phyloP scores from a whole-genome alignment of 2,888 invertebrate species.

The Saturnia pavonia region DNA sequence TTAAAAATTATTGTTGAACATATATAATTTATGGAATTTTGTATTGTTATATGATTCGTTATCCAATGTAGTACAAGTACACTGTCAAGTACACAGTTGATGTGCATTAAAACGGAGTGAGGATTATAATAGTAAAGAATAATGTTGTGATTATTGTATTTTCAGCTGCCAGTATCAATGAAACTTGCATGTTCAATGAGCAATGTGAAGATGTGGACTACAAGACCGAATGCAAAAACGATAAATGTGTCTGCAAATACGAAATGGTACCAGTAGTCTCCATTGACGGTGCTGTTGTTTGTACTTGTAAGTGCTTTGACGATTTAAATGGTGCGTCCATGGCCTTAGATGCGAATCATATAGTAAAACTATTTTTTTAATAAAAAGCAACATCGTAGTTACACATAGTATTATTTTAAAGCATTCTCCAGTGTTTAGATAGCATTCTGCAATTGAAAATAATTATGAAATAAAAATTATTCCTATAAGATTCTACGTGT shows the following conservation, averaged over 20 bases:
- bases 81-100: no score
- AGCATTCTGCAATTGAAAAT: neutral
- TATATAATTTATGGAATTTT: neutral
- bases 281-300: constrained; percentile 87
- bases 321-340: neutral
- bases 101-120: neutral
- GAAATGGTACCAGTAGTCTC: constrained; percentile 87
- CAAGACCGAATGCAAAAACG: constrained; percentile 91
- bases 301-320: constrained; percentile 83
- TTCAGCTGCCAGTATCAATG: constrained; percentile 90
- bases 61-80: no score
- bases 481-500: no score
- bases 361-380: neutral
- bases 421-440: neutral
- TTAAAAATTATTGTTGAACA: neutral
- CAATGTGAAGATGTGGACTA: constrained; percentile 89
- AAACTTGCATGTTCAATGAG: constrained; percentile 91
- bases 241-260: constrained; percentile 89
- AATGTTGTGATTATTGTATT: constrained; percentile 33
- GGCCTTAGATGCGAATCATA: neutral
- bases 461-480: neutral
- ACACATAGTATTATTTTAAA: neutral
- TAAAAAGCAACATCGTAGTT: neutral
- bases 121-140: neutral
- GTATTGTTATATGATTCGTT: no score